Evolutionary conservation across 2,888 invertebrate species (phyloP), one percentile per base, ranked within the genome.

Genomic region (Oscheius sp.): DNA sequence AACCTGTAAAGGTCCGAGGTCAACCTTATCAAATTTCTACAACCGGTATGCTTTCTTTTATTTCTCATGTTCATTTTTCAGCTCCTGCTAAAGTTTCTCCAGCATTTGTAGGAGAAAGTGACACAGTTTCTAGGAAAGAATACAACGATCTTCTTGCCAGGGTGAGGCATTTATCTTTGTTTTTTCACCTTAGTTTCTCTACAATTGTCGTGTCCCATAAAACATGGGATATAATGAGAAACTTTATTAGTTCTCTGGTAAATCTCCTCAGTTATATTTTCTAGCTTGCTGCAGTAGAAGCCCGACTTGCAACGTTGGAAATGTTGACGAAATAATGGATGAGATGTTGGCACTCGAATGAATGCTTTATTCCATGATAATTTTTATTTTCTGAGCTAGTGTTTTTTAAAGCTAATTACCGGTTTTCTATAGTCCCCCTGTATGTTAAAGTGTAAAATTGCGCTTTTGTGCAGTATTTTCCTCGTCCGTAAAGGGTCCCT

Each of bases 141-240:
- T 65, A 65, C 32, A 65, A 65, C 33, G 65, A 65, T 22, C 41
- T 65, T 6, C 65, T 54, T 14, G 54, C 65, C 30, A 36, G 49
- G 26, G 65, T 65, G 28, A n/a, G 62, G 41, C 26, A 30, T 26
- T 28, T 6, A 17, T 20, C 24, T 17, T 28, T 8, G 32, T 36
- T 30, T 22, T 33, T 5, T 54, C 30, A 3, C 8, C 14, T 20
- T 24, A 20, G 8, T 56, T 5, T 14, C 56, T 12, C 32, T n/a
- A n/a, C n/a, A n/a, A n/a, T n/a, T n/a, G n/a, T n/a, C n/a, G n/a
- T n/a, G n/a, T n/a, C n/a, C n/a, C n/a, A n/a, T n/a, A n/a, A n/a
- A n/a, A n/a, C n/a, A n/a, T n/a, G n/a, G n/a, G n/a, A n/a, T n/a
- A n/a, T n/a, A n/a, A n/a, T n/a, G n/a, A n/a, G n/a, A n/a, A n/a